Conservation (phyloP, 2,888 invertebrate genomes). For the Sarcophaga carnaria region DNA sequence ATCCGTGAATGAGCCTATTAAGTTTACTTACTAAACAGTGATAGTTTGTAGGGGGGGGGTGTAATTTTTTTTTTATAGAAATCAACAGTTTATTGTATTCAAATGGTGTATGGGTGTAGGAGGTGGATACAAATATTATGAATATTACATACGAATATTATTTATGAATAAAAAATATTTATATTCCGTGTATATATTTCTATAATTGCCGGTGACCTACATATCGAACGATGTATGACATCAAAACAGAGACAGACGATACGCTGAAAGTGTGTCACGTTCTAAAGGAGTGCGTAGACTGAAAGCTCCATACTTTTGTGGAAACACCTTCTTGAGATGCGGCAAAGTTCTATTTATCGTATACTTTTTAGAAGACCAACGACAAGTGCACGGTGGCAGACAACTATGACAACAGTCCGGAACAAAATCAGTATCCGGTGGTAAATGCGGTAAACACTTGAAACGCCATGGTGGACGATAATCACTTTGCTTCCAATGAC, state of each 20-base stretch:
- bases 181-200: too few species aligned
- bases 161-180: too few species aligned
- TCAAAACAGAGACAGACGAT: slow-evolving; percentile 38
- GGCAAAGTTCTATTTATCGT: slow-evolving; percentile 37
- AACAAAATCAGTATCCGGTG: slow-evolving; percentile 22
- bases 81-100: too few species aligned
- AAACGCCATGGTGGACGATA: slow-evolving; percentile 66
- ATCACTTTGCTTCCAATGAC: slow-evolving; percentile 71
- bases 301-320: slow-evolving; percentile 56
- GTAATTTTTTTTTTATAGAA: too few species aligned
- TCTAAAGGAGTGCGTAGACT: slow-evolving; percentile 19
- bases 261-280: not conserved
- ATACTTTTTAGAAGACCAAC: slow-evolving; percentile 64
- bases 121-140: too few species aligned
- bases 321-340: slow-evolving; percentile 50
- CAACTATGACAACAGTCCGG: slow-evolving; percentile 30
- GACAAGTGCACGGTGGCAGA: slow-evolving; percentile 68
- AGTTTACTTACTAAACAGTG: too few species aligned
- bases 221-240: not conserved
- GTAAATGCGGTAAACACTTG: slow-evolving; percentile 52
- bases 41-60: too few species aligned
- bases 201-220: too few species aligned
- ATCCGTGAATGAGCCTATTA: too few species aligned
- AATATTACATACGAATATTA: too few species aligned
- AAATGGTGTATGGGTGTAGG: too few species aligned